Percentiles rank a stretch among this genome's conserved stretches.
Evolutionary conservation across 2,888 invertebrate species (phyloP).

Genomic region (Loripinus fragilis): DNA sequence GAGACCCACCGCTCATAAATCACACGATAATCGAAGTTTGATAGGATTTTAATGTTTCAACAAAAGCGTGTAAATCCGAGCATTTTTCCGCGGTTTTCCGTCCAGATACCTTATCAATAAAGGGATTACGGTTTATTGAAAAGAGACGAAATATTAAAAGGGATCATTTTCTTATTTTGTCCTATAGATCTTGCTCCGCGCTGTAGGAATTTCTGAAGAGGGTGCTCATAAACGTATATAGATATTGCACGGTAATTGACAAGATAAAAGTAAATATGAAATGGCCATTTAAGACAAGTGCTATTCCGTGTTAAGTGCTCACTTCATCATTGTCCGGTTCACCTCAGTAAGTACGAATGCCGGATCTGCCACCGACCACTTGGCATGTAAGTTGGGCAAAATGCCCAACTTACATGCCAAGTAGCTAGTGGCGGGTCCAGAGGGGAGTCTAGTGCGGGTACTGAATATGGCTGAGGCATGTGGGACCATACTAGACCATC

Average conservation of each 20-base stretch:
- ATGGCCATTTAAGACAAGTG: neutral
- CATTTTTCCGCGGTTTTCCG: constrained; percentile 10
- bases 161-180: constrained; percentile 4
- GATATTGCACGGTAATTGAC: neutral
- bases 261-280: neutral
- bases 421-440: too few species aligned
- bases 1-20: constrained; percentile 31
- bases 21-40: constrained; percentile 42
- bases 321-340: too few species aligned
- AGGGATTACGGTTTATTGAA: neutral
- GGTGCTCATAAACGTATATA: neutral
- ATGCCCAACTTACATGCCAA: too few species aligned
- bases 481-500: too few species aligned
- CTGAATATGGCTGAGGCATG: too few species aligned
- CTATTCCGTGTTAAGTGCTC: too few species aligned
- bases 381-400: too few species aligned
- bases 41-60: constrained; percentile 42
- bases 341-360: too few species aligned
- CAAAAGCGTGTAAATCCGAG: constrained; percentile 15
- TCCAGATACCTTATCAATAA: neutral
- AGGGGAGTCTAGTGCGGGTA: too few species aligned
- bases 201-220: neutral
- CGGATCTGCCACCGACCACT: too few species aligned
- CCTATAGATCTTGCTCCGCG: neutral
- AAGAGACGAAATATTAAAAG: neutral